Evolutionary conservation across 2,888 invertebrate species (phyloP).

Genomic region (Andrena bucephala): DNA sequence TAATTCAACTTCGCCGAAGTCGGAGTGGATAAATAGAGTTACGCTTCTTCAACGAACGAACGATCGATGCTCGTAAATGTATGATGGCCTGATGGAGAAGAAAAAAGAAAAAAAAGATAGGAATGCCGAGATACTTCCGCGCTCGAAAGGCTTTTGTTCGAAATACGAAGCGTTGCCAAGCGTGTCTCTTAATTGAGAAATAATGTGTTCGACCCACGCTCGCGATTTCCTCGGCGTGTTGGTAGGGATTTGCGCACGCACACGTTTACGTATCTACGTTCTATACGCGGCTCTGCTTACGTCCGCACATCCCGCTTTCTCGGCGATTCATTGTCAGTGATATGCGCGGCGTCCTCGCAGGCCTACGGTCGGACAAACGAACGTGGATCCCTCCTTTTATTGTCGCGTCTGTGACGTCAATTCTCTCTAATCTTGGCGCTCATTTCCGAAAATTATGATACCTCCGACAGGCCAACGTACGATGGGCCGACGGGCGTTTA

Average conservation of each 20-base stretch:
- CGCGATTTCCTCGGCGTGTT: background rate
- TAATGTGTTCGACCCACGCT: constrained; percentile 32
- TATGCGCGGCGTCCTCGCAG: constrained; percentile 35
- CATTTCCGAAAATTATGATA: constrained; percentile 70
- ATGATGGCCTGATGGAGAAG: no score
- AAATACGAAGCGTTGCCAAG: constrained; percentile 6
- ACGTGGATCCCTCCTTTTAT: constrained; percentile 65
- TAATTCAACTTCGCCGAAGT: background rate
- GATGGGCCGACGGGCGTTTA: constrained; percentile 36
- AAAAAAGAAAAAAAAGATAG: no score
- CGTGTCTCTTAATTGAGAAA: constrained; percentile 32
- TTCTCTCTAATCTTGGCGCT: constrained; percentile 69
- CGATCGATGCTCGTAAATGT: constrained; percentile 5
- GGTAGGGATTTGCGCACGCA: constrained; percentile 11
- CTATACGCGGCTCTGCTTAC: constrained; percentile 17
- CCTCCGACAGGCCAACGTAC: constrained; percentile 36
- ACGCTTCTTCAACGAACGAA: background rate
- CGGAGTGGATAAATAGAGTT: background rate
- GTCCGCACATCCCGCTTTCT: constrained; percentile 47
- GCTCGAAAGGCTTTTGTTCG: constrained; percentile 2
- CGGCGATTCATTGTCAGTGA: constrained; percentile 54
- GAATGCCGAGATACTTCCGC: background rate
- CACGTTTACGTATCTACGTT: no score
- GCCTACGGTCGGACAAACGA: constrained; percentile 38
- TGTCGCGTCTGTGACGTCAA: constrained; percentile 74